Evolutionary conservation across 2,113 vertebrate genomes (phyloP), one percentile per base, ranked within the genome.

Genomic region (Xiphias gladius): DNA sequence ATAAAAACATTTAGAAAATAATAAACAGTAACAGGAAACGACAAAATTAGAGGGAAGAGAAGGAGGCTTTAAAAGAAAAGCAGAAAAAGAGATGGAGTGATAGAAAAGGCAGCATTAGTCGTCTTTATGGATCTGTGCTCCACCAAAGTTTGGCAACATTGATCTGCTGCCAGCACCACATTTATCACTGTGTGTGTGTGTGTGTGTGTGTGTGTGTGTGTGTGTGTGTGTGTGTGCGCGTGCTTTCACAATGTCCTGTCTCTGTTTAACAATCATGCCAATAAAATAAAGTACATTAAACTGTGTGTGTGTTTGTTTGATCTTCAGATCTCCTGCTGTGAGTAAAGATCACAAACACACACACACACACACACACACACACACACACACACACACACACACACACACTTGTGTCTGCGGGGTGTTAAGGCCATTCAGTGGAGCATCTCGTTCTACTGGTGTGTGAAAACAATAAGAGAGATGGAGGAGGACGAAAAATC

Each of bases 71-170:
- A 0, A 59, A 46, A 30, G 64, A 48, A 19, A 24, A 39, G 37
- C 37, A 39, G 13, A 43, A 43, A 11, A 13, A 43, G 41, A 43
- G 41, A 43, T 2, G 14, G 66, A 81, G 58, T 8, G 81, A 59
- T 52, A 73, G 70, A 76, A 85, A 85, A 86, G 48, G 43, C 22
- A 84, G 96, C 96, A 92, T 95, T 94, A 58, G 89, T 82, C 68
- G 92, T 95, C 95, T 97, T 97, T 97, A 97, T 98, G 95, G 97
- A 98, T 98, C 95, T 96, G 97, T 96, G 96, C 96, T 97, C 96
- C 97, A 97, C 95, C 97, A 97, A 97, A 97, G 96, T 98, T 98
- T 97, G 96, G 96, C 96, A 95, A 95, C 96, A 97, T 98, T 97
- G 97, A 98, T 98, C 98, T 95, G 95, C 97, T 83, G 97, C 97